A percentile compares a stretch with the other conserved stretches of the same genome.
Evolutionary conservation across 2,888 invertebrate genomes (phyloP).

Genomic region (Gisinianus flammeolus): DNA sequence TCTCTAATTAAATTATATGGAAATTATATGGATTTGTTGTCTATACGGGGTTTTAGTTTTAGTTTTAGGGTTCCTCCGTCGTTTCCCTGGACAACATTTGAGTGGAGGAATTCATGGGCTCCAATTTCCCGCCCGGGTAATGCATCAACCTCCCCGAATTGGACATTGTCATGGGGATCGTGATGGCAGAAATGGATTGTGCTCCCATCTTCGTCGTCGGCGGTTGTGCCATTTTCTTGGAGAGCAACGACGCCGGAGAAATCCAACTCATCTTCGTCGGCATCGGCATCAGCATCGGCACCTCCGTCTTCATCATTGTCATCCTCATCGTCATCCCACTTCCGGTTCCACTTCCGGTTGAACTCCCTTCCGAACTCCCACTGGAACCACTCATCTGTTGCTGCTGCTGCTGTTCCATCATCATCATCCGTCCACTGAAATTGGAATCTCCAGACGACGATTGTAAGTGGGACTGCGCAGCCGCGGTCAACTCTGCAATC

Average conservation of each 20-base stretch:
- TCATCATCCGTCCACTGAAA: not conserved
- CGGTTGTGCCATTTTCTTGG: constrained; percentile 19
- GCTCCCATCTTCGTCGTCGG: constrained; percentile 11
- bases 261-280: not conserved
- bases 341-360: not conserved
- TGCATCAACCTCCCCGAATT: constrained; percentile 26
- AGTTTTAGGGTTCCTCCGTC: not conserved
- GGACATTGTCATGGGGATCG: not conserved
- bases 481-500: not conserved
- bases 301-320: not conserved
- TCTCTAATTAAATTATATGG: not conserved
- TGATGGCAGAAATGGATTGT: not conserved
- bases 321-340: not conserved
- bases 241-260: constrained; percentile 7
- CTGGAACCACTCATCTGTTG: not conserved
- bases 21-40: not conserved
- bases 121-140: constrained; percentile 4
- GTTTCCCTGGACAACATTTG: not conserved
- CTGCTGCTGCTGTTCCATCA: not conserved
- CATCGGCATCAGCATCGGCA: not conserved
- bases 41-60: not conserved
- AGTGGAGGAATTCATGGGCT: not conserved
- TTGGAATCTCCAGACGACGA: too few relatives aligned
- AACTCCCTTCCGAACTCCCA: too few relatives aligned
- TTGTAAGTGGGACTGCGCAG: not conserved